Base-by-base conservation (phyloP, 2,797 vertebrate genomes). In the Scolopax rusticola region DNA sequence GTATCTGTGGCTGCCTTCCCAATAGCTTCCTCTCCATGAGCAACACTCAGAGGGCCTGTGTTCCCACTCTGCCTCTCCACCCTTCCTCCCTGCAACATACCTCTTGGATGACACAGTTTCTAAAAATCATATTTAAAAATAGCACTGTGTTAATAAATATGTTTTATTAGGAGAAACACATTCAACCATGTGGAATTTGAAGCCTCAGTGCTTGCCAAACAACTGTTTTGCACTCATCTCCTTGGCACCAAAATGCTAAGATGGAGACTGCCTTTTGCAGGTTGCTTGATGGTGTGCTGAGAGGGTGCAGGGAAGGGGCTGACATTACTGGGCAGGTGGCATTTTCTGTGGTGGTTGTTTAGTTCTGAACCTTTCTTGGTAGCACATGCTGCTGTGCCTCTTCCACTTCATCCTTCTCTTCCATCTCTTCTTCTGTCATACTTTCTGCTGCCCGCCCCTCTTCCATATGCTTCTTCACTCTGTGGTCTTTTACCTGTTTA, bases 101-200 rank as follows among this genome's bases (percentile, higher is more conserved):
- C 81, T 92, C 92, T 87, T 74, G 40, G 59, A 87, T 91, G 82
- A 94, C 89, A 87, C 32, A 86, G 61, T 91, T 93, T 81, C 73
- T 93, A 57, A 96, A 93, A 96, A 90, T 48, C 51, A n/a, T 32
- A 36, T 67, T 93, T 90, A 67, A 95, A 95, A 93, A 84, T 92
- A 96, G 83, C n/a, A 24, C 32, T 73, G 27, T 59, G 60, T 73
- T 95, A 93, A 96, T 96, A 93, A 94, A 75, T 87, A 28, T 13
- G 24, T 95, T 95, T 96, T 95, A 82, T 90, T 88, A 81, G 77
- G 48, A 63, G 77, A 93, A 95, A 86, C 83, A 74, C 60, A 78
- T 95, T 93, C 63, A 92, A 25, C 50, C 77, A 63, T 76, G 56
- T 74, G 92, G 65, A 94, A 89, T 95, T 63, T 78, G 70, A 84